Evolutionary conservation across 2,113 vertebrate species (phyloP), one percentile per base, ranked within the genome.

Genomic region (Oreochromis spilurus): DNA sequence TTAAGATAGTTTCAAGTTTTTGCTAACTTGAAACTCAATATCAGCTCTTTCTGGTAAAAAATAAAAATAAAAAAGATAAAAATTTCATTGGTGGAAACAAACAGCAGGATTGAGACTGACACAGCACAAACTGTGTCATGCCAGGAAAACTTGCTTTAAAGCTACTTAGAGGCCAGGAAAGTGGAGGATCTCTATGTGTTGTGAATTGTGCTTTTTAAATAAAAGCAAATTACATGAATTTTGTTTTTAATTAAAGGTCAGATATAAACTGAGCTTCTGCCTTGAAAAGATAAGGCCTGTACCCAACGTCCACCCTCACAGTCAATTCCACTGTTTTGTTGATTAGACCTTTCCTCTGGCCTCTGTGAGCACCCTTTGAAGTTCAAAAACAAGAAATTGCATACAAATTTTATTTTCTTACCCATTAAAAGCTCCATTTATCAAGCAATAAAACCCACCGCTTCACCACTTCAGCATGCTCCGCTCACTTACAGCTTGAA

Each of bases 381-480:
- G 45, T 77, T 50, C 0, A 75, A 50, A 75, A 75, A 75, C 16
- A 48, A 31, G 9, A 77, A 77, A 77, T 31, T 50, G 5, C 26
- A 31, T 31, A 11, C 70, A 77, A 17, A 31, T 50, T 31, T 19
- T 72, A 16, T 45, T 50, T 77, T n/a, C 26, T 77, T 7, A 77
- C 43, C 17, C 67, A 77, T n/a, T n/a, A 19, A 52, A 50, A 50
- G 24, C 4, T 48, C 14, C 43, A 50, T 31, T 52, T n/a, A 52
- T 52, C 17, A 34, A 1, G 2, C 17, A 13, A 34, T n/a, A 77
- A 50, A 50, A 31, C 4, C 4, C 70, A 50, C 45, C 2, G 16
- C 9, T 29, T 29, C 16, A 75, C 50, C 43, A 31, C 24, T 48
- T 75, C 70, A 50, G 24, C 0, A 0, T 48, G 4, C 11, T 31